Base-by-base conservation (phyloP, 2,113 vertebrate species). In the Antennarius striatus region DNA sequence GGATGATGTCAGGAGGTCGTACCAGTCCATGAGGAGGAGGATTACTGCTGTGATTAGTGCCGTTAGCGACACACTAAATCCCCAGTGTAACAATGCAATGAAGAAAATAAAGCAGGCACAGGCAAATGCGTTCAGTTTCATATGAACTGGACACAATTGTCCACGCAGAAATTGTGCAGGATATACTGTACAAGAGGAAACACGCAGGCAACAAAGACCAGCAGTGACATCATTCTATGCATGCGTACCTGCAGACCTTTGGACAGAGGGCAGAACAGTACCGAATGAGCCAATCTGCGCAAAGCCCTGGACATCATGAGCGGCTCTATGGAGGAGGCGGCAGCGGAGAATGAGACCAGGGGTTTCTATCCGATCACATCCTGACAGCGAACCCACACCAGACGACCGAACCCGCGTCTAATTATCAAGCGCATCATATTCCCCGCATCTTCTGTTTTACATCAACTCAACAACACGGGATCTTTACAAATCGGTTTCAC, bases 251-350 rank as follows among this genome's bases (percentile, higher is more conserved):
- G 95, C 90, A 95, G 85, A 49, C 95, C 95, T 84, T 95, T 95
- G 62, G 95, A 93, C 62, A 95, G 75, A 14, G 95, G 96, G 79
- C 96, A 96, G 85, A 96, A 93, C 17, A 97, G 92, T 89, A 94
- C 93, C 91, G 95, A 71, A 84, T 95, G 94, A 80, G 93, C 87
- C 75, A 97, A 89, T 68, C 95, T 93, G 88, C 96, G 89, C 81
- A 96, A 52, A 88, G 92, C 86, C 88, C 95, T 91, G 91, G 95
- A 93, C 93, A 93, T 96, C 70, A 52, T 90, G 86, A 84, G 75
- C 65, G 68, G 43, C 67, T 80, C 71, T 40, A 64, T 58, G 42
- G 5, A 3, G 46, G 1, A 22, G 73, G 63, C 60, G 63, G 77
- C 55, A 43, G 74, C 70, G 46, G 56, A 68, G 40, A 17, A 64